Evolutionary conservation across 2,797 vertebrate genomes (phyloP).

Genomic region (Sebastes oblongus): DNA sequence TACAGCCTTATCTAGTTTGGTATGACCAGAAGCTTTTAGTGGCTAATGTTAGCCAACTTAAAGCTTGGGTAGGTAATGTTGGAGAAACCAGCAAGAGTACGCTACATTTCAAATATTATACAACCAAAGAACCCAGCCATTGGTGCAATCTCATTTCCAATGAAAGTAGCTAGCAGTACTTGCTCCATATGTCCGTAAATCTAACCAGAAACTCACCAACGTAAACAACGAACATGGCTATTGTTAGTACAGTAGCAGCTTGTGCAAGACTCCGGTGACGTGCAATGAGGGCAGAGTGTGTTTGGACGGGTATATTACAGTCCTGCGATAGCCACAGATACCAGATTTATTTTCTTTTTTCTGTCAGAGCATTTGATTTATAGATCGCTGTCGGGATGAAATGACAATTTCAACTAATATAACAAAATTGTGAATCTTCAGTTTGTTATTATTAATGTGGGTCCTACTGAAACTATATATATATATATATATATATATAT

Average conservation of each 20-base stretch:
- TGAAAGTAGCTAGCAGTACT: not conserved
- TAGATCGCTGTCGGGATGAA: not conserved
- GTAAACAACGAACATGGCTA: no score
- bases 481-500: no score
- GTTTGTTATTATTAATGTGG: not conserved
- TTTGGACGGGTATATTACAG: not conserved
- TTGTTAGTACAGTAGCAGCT: no score
- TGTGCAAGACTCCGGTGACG: no score
- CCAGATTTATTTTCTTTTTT: accelerated
- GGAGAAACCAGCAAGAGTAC: not conserved
- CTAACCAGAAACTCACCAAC: no score
- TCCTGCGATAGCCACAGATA: not conserved
- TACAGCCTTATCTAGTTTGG: not conserved
- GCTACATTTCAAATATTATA: not conserved
- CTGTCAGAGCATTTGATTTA: not conserved
- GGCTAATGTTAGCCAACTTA: not conserved
- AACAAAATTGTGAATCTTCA: not conserved
- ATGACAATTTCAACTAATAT: accelerated
- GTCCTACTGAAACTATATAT: constrained; percentile 17
- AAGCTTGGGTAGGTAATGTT: not conserved
- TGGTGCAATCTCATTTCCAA: not conserved
- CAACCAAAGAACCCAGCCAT: not conserved
- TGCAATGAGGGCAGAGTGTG: no score
- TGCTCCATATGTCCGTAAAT: not conserved
- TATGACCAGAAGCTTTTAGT: not conserved